Conservation (phyloP, 2,113 vertebrate genomes). For the Phyllostomus discolor region DNA sequence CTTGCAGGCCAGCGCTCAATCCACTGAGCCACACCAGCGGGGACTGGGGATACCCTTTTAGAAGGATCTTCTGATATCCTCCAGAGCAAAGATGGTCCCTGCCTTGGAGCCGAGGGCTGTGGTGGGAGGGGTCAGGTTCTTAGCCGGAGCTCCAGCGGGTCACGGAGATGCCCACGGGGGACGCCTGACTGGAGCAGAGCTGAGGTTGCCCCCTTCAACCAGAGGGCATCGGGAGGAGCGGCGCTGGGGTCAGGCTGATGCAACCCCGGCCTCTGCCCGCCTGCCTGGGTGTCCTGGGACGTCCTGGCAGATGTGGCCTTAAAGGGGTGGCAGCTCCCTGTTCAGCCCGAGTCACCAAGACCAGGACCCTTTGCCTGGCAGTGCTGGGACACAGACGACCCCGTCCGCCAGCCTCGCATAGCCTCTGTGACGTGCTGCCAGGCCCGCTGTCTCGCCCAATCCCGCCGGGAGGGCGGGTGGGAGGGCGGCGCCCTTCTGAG, state of each 20-base stretch:
- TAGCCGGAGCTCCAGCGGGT: accelerated
- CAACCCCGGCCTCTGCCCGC: background rate
- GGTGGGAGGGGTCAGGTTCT: background rate
- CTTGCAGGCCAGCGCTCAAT: too few relatives aligned
- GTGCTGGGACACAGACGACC: background rate
- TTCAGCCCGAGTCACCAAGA: background rate
- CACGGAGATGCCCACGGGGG: accelerated
- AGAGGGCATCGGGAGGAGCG: background rate
- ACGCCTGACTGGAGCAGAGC: background rate
- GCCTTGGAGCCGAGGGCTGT: accelerated
- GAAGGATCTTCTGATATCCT: background rate
- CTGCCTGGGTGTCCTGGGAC: accelerated
- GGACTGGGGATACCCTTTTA: background rate
- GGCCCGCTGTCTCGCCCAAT: background rate
- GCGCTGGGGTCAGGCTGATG: accelerated
- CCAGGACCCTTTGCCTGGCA: background rate
- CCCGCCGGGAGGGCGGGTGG: background rate
- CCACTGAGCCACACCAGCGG: too few relatives aligned
- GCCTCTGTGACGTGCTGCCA: background rate
- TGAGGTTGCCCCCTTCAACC: accelerated
- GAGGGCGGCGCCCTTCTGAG: too few relatives aligned
- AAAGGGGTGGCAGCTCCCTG: background rate
- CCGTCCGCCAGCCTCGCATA: background rate
- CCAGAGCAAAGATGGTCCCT: background rate
- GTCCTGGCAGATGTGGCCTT: background rate